Percentiles rank a stretch among this genome's conserved stretches.
Evolutionary conservation across 2,888 invertebrate genomes (phyloP).

Genomic region (Drosophila birchii): DNA sequence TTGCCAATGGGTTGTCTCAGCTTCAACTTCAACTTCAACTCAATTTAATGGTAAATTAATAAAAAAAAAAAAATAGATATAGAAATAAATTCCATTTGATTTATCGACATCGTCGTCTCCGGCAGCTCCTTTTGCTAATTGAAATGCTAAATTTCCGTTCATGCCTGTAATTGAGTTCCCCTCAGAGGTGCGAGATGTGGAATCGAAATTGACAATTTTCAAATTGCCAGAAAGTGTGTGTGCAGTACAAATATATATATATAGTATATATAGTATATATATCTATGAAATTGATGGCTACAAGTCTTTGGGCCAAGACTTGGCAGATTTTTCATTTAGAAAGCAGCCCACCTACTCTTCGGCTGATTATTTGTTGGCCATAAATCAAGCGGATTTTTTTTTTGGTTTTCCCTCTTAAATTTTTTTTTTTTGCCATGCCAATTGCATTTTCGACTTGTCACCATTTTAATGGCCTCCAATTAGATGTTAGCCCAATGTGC

Average conservation of each 20-base stretch:
- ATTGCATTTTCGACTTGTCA: conserved; percentile 63
- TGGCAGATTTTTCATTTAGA: conserved; percentile 62
- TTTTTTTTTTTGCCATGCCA: conserved; percentile 15
- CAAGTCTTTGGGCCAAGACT: conserved; percentile 58
- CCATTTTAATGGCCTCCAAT: conserved; percentile 68
- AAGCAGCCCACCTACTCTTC: conserved; percentile 11
- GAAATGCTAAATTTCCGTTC: conserved; percentile 84
- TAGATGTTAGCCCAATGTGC: conserved; percentile 46
- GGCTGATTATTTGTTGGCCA: conserved; percentile 74
- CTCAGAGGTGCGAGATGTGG: conserved; percentile 28
- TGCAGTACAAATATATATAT: background rate
- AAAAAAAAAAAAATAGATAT: conserved; percentile 4
- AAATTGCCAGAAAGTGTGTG: conserved; percentile 23
- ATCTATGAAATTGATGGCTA: conserved; percentile 79
- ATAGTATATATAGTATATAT: background rate
- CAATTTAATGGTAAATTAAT: conserved; percentile 77
- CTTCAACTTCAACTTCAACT: conserved; percentile 10
- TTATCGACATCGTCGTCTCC: conserved; percentile 58
- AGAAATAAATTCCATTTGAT: conserved; percentile 65
- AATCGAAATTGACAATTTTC: conserved; percentile 51
- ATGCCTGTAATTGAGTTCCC: conserved; percentile 83
- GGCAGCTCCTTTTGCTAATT: conserved; percentile 64
- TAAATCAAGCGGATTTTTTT: conserved; percentile 62
- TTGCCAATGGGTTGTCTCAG: conserved; percentile 7
- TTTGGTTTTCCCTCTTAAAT: conserved; percentile 1